Base-by-base conservation (phyloP, 2,888 invertebrate species). In the Drosophila anceps region DNA sequence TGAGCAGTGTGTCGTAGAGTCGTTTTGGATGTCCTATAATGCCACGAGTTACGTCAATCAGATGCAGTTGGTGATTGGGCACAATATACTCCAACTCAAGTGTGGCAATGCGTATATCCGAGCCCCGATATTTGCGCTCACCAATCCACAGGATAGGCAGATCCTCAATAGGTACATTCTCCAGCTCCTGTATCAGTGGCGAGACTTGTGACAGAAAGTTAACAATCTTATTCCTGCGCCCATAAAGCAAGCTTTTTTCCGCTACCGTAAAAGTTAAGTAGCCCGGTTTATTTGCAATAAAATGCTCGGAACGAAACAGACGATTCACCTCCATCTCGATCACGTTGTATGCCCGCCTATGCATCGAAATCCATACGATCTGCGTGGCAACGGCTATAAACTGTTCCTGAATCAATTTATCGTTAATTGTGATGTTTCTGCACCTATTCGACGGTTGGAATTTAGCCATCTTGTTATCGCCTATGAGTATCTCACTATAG, bases 141-240 rank as follows among this genome's bases (percentile, higher is more conserved):
- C 93, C 92, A n/a, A 92, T 91, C 92, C 92, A 93, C 37, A 93
- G 72, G 7, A 93, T 78, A 5, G 92, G 91, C 24, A 83, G 64
- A 81, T 93, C 90, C 55, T 86, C 76, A 0, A 76, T 72, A n/a
- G 69, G 35, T 1, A 92, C 81, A 63, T 80, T 77, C 31, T 71
- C 44, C 5, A 93, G 64, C 51, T 93, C 93, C 69, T 91, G 88
- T n/a, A 93, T 80, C 4, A 93, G 69, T 0, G 93, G 93, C 2
- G 93, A 92, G 10, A 79, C 71, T 69, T 93, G 93, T 1, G 70
- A 67, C 2, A 92, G 91, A 75, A 86, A 92, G 73, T 92, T 93
- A 0, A 84, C 82, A 1, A 88, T 81, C 53, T 73, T 85, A 51
- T 91, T 87, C 33, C 90, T 89, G 13, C 76, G 79, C 0, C 93